Percentiles rank a stretch among this genome's conserved stretches.
Conservation (phyloP, 2,888 invertebrate species). For the Mongoloraphidia duomilia region DNA sequence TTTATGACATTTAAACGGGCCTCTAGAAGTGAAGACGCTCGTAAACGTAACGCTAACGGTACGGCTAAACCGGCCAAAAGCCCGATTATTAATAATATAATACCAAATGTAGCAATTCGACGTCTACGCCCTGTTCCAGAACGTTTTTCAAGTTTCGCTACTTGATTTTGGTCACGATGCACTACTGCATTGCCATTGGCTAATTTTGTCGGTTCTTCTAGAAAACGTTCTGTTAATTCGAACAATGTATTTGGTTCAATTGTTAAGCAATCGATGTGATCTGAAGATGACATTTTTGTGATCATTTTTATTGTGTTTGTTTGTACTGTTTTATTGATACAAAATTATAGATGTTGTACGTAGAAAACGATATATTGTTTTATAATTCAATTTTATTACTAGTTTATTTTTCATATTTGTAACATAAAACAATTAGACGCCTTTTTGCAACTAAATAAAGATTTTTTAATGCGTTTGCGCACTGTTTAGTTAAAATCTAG, state of each 20-base stretch:
- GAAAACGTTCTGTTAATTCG: conserved; percentile 7
- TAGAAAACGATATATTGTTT: no score
- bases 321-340: no score
- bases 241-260: conserved; percentile 6
- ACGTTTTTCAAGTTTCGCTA: conserved; percentile 3
- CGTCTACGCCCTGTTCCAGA: conserved; percentile 5
- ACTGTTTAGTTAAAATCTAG: no score
- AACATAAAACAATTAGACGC: no score
- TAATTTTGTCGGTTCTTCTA: conserved; percentile 9
- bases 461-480: no score
- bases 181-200: conserved; percentile 10
- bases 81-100: conserved; percentile 16
- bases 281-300: neutral
- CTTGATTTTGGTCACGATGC: conserved; percentile 2
- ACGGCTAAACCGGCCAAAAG: conserved; percentile 30
- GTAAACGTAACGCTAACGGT: conserved; percentile 37
- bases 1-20: conserved; percentile 39
- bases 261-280: conserved; percentile 3
- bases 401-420: no score
- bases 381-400: no score
- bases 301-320: neutral
- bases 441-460: no score
- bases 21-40: conserved; percentile 39
- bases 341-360: no score
- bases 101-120: conserved; percentile 9